Percentiles rank a stretch among this genome's conserved stretches.
Evolutionary conservation across 2,797 vertebrate genomes (phyloP).

Genomic region (Amphiprion clarkii): DNA sequence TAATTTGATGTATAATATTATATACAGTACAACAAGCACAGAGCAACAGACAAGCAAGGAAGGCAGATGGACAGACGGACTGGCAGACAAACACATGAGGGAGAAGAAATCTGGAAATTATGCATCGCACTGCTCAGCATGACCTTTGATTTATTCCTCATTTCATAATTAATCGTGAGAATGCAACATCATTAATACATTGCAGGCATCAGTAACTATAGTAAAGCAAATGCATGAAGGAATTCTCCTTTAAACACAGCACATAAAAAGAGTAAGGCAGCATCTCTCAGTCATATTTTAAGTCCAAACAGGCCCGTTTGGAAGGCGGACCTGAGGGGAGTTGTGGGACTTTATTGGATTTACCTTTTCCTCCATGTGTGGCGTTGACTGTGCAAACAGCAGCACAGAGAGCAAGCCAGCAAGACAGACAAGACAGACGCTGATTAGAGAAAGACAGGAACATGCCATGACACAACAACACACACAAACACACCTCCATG

Average conservation of each 20-base stretch:
- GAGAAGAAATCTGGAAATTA: constrained; percentile 45
- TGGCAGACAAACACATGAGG: constrained; percentile 57
- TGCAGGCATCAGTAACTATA: constrained; percentile 22
- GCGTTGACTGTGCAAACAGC: constrained; percentile 94
- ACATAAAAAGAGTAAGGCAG: neutral
- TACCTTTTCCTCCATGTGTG: constrained; percentile 99
- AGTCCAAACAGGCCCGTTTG: constrained; percentile 49
- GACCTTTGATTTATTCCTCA: constrained; percentile 31
- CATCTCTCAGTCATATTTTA: constrained; percentile 15
- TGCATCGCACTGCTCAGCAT: neutral
- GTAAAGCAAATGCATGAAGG: constrained; percentile 10
- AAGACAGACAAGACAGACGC: constrained; percentile 79
- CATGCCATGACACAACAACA: constrained; percentile 50
- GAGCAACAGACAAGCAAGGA: constrained; percentile 31
- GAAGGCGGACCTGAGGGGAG: constrained; percentile 18
- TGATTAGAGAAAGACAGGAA: constrained; percentile 73
- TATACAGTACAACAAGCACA: neutral
- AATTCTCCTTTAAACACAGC: neutral
- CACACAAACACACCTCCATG: constrained; percentile 7
- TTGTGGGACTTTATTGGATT: constrained; percentile 74
- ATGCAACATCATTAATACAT: constrained; percentile 3
- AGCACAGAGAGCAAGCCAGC: constrained; percentile 89
- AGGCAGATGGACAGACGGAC: constrained; percentile 18
- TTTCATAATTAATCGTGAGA: constrained; percentile 6
- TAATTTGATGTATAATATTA: neutral